Evolutionary conservation across 2,888 invertebrate genomes (phyloP), one percentile per base, ranked within the genome.

Genomic region (Drosophila paucipuncta): DNA sequence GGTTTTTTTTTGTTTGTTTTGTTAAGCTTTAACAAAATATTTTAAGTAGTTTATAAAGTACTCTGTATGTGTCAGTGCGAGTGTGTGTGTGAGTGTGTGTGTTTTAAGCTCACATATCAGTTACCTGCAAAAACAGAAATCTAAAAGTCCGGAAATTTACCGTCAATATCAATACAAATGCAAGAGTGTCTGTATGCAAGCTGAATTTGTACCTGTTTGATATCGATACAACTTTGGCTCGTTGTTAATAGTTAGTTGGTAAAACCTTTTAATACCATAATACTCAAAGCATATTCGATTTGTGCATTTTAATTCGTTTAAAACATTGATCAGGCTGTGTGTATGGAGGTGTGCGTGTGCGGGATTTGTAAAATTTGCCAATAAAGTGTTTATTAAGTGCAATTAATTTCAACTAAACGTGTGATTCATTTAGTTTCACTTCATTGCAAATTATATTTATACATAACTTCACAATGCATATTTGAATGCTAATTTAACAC

Each of bases 41-140:
- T 85, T 87, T 85, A 89, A 85, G 85, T 88, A 85, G 85, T 89
- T 85, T 89, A 85, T 73, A 78, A 87, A 85, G 74, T 83, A 78
- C 75, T 73, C 39, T 52, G 28, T 30, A 16, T 62, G 53, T 62
- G 66, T 50, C 47, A 61, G 61, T 68, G 54, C 22, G 22, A 22
- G 22, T 65, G 50, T 71, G 55, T 57, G 31, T 54, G 54, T 33
- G 71, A 64, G 58, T 60, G 65, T 68, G 66, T 65, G 50, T 54
- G 71, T 63, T 47, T 47, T 4, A 37, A 55, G 53, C 73, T 84
- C 72, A 73, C 75, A 82, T 82, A 89, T 85, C 84, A 81, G 74
- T 70, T 57, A 55, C 65, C 54, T 57, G 30, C 58, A 53, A 30
- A n/a, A 53, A 63, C 58, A 59, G 68, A 67, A 50, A 55, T 41